Conservation (phyloP, 2,797 vertebrate species). For the Ceryle rudis region DNA sequence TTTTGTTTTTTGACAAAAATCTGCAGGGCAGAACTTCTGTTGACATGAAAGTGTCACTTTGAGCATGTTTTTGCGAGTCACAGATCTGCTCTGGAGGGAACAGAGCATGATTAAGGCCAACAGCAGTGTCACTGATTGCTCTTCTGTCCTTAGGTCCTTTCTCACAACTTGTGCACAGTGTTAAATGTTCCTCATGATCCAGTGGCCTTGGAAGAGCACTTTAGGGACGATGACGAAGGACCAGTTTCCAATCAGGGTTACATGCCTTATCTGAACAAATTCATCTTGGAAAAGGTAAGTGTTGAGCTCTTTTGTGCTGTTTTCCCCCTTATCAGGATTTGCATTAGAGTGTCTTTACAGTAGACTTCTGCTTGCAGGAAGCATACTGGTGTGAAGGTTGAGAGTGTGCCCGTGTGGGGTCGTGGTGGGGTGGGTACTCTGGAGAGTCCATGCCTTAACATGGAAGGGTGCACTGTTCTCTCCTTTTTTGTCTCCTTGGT, state of each 20-base stretch:
- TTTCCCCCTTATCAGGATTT: neutral
- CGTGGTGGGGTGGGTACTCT: rapidly evolving
- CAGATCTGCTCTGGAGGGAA: neutral
- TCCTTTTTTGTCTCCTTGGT: neutral
- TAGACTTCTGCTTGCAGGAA: neutral
- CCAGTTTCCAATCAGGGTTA: conserved; percentile 98
- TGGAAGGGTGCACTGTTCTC: neutral
- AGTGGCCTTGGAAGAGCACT: conserved; percentile 95
- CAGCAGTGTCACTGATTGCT: neutral
- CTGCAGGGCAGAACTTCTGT: neutral
- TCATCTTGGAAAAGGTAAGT: conserved; percentile 96
- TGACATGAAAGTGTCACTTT: neutral
- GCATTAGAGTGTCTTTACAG: neutral
- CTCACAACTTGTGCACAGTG: conserved; percentile 95
- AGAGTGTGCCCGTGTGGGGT: neutral
- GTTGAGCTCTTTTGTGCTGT: neutral
- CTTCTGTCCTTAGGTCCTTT: conserved; percentile 87
- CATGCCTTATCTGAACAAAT: conserved; percentile 98
- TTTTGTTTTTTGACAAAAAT: neutral
- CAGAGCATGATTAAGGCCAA: neutral
- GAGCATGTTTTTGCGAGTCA: neutral
- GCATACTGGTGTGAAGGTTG: neutral
- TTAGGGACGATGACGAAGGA: conserved; percentile 95
- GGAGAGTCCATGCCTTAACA: neutral
- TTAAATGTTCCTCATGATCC: conserved; percentile 96